phyloP scores from a whole-genome alignment of 2,888 invertebrate genomes.

The Macrosoma leucophasiata region DNA sequence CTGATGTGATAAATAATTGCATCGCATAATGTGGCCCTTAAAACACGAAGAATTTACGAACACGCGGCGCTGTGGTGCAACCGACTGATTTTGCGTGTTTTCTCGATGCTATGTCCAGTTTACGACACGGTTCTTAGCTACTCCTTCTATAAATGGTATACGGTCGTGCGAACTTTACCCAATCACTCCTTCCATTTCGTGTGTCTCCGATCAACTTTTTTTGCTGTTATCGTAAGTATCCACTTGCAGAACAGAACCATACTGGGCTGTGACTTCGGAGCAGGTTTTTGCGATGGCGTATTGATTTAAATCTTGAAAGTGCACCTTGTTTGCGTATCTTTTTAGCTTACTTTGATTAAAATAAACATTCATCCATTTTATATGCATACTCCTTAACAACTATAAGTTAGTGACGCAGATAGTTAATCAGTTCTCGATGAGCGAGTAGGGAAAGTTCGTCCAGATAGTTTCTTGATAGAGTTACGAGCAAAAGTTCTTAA shows the following conservation, averaged over 20 bases:
- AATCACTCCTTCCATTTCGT: slow-evolving; percentile 53
- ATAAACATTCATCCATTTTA: no score
- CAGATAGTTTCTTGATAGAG: no score
- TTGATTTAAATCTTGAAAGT: slow-evolving; percentile 61
- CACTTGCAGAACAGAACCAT: slow-evolving; percentile 57
- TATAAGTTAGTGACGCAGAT: no score
- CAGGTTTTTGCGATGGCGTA: slow-evolving; percentile 58
- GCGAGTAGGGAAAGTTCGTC: no score
- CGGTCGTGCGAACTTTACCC: slow-evolving; percentile 52
- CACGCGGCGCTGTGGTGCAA: slow-evolving; percentile 37
- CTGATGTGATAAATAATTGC: slow-evolving; percentile 40
- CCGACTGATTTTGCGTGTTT: slow-evolving; percentile 38
- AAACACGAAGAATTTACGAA: slow-evolving; percentile 40
- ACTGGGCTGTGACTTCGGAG: slow-evolving; percentile 44
- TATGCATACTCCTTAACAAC: no score
- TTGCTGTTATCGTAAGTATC: slow-evolving; percentile 54
- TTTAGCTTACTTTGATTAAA: slow-evolving; percentile 30
- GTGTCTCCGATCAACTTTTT: slow-evolving; percentile 63
- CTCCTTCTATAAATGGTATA: slow-evolving; percentile 50
- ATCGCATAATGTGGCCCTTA: slow-evolving; percentile 40
- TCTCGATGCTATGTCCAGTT: slow-evolving; percentile 39
- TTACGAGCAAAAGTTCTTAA: no score
- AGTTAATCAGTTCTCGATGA: no score
- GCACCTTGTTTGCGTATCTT: slow-evolving; percentile 51
- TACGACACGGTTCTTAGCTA: slow-evolving; percentile 48